Evolutionary conservation across 2,113 vertebrate species (phyloP).

Genomic region (Sorex fumeus): DNA sequence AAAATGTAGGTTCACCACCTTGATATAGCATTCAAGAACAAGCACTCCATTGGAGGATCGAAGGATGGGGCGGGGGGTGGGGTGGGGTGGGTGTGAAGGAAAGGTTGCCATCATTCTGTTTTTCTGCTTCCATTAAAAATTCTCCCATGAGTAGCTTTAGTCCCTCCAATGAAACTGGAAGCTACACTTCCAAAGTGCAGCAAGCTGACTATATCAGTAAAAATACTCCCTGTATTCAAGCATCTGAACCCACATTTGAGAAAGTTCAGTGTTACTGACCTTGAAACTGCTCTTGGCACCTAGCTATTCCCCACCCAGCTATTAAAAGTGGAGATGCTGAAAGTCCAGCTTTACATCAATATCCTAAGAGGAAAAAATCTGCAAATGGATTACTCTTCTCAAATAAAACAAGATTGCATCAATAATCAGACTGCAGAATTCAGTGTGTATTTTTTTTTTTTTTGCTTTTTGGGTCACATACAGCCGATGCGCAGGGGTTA

Average conservation of each 20-base stretch:
- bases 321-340: neutral
- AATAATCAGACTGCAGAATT: neutral
- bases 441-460: neutral
- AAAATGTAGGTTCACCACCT: neutral
- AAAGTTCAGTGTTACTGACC: neutral
- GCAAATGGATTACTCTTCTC: neutral
- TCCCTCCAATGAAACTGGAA: neutral
- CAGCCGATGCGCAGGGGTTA: too few species aligned
- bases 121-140: neutral
- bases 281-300: neutral
- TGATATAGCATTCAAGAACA: neutral
- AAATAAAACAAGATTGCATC: neutral
- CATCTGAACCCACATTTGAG: neutral
- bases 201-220: neutral
- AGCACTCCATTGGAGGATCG: neutral
- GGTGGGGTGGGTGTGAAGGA: too few species aligned
- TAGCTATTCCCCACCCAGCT: neutral
- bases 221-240: neutral
- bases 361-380: neutral
- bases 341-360: neutral
- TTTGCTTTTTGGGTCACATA: too few species aligned
- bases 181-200: neutral
- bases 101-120: fast-evolving
- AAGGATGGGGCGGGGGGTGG: too few species aligned
- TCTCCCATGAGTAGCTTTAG: neutral